phyloP scores from a whole-genome alignment of 2,888 invertebrate species.

The Sialis fuliginosa region DNA sequence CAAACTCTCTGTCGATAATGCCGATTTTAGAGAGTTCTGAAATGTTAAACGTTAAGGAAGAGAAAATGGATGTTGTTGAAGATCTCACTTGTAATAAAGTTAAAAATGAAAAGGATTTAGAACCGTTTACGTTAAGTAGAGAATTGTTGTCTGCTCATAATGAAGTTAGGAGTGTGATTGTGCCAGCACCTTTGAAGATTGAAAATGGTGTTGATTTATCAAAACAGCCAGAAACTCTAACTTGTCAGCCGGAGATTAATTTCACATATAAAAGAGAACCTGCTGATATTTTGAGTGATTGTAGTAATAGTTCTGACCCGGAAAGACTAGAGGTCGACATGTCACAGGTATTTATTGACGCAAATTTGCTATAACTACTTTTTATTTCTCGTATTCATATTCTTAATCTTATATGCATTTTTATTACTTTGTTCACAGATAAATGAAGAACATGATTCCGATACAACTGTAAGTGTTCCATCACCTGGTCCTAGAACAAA shows the following conservation, averaged over 20 bases:
- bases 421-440: conserved; percentile 12
- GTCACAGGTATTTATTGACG: conserved; percentile 21
- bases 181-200: background rate
- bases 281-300: conserved; percentile 30
- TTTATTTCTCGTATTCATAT: background rate
- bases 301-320: conserved; percentile 57
- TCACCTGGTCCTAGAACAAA: conserved; percentile 24
- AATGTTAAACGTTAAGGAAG: background rate
- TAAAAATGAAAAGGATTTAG: background rate
- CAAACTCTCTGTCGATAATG: background rate
- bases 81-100: background rate
- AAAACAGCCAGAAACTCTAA: conserved; percentile 21
- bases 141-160: conserved; percentile 1
- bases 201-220: conserved; percentile 20
- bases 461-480: conserved; percentile 20
- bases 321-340: conserved; percentile 58
- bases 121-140: background rate
- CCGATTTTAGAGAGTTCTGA: background rate
- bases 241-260: conserved; percentile 20
- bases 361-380: background rate
- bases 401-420: background rate
- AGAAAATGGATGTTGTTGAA: background rate
- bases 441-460: conserved; percentile 23
- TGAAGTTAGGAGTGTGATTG: background rate
- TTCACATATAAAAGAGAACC: conserved; percentile 26